These are phyloP conservation scores for Latrodectus geometricus DNA, from an alignment of 1,140 invertebrate genomes.

Conservation along the genomic window DNA sequence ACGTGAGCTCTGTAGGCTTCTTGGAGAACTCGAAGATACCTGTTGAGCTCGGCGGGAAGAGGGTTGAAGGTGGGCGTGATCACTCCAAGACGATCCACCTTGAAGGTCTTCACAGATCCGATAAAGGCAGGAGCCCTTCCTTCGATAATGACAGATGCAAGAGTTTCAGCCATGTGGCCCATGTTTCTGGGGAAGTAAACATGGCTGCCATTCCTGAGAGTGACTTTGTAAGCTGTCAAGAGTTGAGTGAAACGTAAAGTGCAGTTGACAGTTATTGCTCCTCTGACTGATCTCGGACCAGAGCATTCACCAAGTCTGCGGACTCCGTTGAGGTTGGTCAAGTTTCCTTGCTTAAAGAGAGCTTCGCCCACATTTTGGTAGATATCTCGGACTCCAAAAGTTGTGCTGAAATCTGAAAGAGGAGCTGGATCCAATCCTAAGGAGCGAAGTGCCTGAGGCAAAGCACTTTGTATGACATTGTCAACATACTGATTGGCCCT, in stretches of 20 bases:
- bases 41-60: conserved; percentile 12
- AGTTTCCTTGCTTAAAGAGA: conserved; percentile 18
- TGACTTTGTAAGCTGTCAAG: neutral
- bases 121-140: conserved; percentile 17
- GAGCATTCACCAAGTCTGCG: conserved; percentile 26
- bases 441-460: neutral
- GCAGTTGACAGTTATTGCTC: conserved; percentile 43
- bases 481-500: conserved; percentile 45
- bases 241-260: neutral
- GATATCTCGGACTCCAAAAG: neutral
- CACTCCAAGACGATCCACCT: conserved; percentile 9
- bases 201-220: neutral
- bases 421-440: conserved; percentile 18
- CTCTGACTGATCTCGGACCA: neutral
- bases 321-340: neutral
- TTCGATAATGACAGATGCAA: neutral
- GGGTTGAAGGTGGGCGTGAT: conserved; percentile 14
- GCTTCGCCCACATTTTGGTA: conserved; percentile 6
- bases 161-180: conserved; percentile 23
- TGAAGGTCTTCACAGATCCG: conserved; percentile 27
- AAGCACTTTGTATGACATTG: conserved; percentile 9
- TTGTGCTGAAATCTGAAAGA: neutral
- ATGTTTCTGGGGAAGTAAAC: neutral
- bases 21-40: conserved; percentile 5
- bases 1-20: conserved; percentile 25